Evolutionary conservation across 23 tunicate genomes (phyloP), one percentile per base, ranked within the genome.

Genomic region (Styela clava): DNA sequence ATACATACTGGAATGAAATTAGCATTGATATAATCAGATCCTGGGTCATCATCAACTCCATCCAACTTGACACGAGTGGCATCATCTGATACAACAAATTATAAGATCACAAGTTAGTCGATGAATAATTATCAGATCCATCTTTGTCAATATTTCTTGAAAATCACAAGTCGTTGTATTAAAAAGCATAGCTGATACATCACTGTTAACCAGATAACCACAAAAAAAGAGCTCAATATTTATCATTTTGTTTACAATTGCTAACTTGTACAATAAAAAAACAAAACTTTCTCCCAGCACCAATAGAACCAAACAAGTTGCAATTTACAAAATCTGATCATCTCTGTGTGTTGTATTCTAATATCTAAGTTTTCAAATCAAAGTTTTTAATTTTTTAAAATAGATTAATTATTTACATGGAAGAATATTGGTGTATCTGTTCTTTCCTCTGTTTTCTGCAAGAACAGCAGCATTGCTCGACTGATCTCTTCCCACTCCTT

Each of bases 381-480:
- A n/a, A n/a, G n/a, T n/a, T n/a, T n/a, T n/a, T n/a, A n/a, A n/a
- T n/a, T n/a, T n/a, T n/a, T n/a, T n/a, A n/a, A n/a, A n/a, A n/a
- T n/a, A n/a, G n/a, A n/a, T n/a, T n/a, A n/a, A n/a, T n/a, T n/a
- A 68, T 85, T 85, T 79, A 95, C 95, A 95, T 16, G 99, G 92
- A 31, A 90, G 76, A 28, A 95, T 95, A 74, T 95, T 95, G 0
- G 99, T 86, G 92, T 95, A 95, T 62, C 99, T 69, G 73, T 95
- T 95, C 81, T 90, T 89, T 33, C 96, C 96, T 69, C 96, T 74
- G 52, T 86, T 88, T 83, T 86, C 96, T 1, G 96, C 86, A 16
- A 83, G 68, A 21, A 79, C 61, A 18, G 95, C 88, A 2, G 90
- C 81, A n/a, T 69, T 73, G 22, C 84, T 86, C 2, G 89, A 33